phyloP scores from a whole-genome alignment of 2,888 invertebrate species.

The Bruchidius siliquastri region DNA sequence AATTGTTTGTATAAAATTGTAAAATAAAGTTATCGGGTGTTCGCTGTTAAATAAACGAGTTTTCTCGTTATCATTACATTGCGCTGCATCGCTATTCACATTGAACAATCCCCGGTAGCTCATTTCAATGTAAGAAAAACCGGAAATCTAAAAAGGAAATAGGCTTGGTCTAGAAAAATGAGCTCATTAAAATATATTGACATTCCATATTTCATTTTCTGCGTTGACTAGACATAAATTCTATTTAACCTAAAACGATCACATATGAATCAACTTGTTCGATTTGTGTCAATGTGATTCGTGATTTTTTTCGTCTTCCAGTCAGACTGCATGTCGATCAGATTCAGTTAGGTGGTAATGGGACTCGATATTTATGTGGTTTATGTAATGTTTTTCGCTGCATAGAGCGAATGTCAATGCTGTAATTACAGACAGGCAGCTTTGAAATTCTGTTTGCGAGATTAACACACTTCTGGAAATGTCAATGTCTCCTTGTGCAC shows the following conservation, averaged over 20 bases:
- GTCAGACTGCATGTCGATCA: background rate
- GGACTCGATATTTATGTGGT: background rate
- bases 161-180: background rate
- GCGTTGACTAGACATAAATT: constrained; percentile 5
- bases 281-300: constrained; percentile 25
- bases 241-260: constrained; percentile 23
- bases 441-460: background rate
- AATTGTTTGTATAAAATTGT: too few species aligned
- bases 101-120: too few species aligned
- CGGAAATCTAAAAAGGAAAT: background rate
- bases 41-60: too few species aligned
- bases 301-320: background rate
- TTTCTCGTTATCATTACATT: too few species aligned
- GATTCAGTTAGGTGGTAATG: background rate
- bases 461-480: background rate
- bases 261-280: constrained; percentile 23
- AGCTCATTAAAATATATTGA: background rate
- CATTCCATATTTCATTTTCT: background rate
- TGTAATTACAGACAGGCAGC: background rate
- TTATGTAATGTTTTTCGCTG: background rate
- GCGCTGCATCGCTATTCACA: too few species aligned
- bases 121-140: too few species aligned
- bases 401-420: background rate
- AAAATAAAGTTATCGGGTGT: too few species aligned
- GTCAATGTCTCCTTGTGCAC: background rate